Conservation (phyloP, 1,140 invertebrate species). For the Panagrolaimus sp. region DNA sequence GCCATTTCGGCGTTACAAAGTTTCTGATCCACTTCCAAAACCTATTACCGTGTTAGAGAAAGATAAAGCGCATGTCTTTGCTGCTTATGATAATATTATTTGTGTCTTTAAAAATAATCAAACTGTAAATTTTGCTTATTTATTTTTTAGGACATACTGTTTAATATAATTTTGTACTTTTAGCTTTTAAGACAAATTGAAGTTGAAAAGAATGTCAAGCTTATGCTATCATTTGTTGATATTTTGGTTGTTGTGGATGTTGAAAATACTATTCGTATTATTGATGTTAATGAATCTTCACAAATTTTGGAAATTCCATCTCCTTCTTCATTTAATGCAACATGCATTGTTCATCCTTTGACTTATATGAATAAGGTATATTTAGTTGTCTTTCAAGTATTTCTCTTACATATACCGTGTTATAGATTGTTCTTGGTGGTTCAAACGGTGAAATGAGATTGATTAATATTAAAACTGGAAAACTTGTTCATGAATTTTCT, state of each 20-base stretch:
- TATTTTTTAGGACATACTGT: neutral
- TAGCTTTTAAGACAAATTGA: neutral
- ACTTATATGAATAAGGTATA: conserved; percentile 24
- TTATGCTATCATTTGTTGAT: conserved; percentile 6
- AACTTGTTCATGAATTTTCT: conserved; percentile 42
- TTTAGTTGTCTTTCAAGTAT: neutral
- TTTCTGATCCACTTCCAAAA: conserved; percentile 1
- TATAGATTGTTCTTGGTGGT: conserved; percentile 21
- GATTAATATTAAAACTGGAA: conserved; percentile 37
- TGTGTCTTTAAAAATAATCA: conserved; percentile 11
- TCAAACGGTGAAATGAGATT: conserved; percentile 23
- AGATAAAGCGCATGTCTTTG: conserved; percentile 7
- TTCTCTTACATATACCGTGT: neutral
- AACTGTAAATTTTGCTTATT: neutral
- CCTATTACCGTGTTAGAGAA: conserved; percentile 5
- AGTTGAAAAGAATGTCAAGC: conserved; percentile 4
- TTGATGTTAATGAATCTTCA: neutral
- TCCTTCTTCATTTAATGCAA: neutral
- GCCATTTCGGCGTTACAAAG: conserved; percentile 2
- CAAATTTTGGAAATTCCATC: conserved; percentile 8
- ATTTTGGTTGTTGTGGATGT: conserved; percentile 10
- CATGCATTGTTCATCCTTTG: conserved; percentile 14
- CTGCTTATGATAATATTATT: neutral
- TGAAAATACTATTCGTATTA: neutral
- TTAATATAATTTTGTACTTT: too few species aligned